phyloP scores from a whole-genome alignment of 2,888 invertebrate genomes.

The Andrena bicolor region DNA sequence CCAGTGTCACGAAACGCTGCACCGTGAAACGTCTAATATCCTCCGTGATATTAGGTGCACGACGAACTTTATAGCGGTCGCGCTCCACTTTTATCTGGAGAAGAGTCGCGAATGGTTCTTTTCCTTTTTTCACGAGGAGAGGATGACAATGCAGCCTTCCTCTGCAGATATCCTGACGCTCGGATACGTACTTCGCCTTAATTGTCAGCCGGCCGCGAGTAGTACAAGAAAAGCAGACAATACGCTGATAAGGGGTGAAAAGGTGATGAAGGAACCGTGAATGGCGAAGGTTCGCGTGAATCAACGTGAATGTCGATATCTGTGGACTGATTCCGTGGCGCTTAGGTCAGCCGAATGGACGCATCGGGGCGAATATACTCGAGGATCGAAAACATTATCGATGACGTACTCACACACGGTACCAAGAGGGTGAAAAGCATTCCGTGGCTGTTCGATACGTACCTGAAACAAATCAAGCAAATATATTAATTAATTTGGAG shows the following conservation, averaged over 20 bases:
- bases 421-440: not conserved
- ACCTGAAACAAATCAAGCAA: conserved; percentile 60
- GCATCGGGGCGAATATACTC: conserved; percentile 4
- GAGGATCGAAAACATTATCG: not conserved
- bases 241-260: conserved; percentile 48
- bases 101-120: conserved; percentile 24
- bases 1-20: not conserved
- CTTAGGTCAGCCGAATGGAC: conserved; percentile 23
- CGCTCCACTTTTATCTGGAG: conserved; percentile 31
- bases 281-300: not conserved
- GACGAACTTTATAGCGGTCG: conserved; percentile 26
- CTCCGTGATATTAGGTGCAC: conserved; percentile 38
- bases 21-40: conserved; percentile 28
- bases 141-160: conserved; percentile 62
- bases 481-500: not conserved
- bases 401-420: conserved; percentile 55
- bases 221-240: conserved; percentile 44
- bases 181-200: conserved; percentile 46
- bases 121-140: conserved; percentile 26
- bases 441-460: conserved; percentile 42
- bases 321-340: not conserved
- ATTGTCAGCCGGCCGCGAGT: conserved; percentile 41
- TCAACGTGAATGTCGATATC: conserved; percentile 13
- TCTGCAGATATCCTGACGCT: conserved; percentile 49
- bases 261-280: conserved; percentile 33